Percentiles rank a stretch among this genome's conserved stretches.
Conservation (phyloP, 2,113 vertebrate species). For the Alligator sinensis region DNA sequence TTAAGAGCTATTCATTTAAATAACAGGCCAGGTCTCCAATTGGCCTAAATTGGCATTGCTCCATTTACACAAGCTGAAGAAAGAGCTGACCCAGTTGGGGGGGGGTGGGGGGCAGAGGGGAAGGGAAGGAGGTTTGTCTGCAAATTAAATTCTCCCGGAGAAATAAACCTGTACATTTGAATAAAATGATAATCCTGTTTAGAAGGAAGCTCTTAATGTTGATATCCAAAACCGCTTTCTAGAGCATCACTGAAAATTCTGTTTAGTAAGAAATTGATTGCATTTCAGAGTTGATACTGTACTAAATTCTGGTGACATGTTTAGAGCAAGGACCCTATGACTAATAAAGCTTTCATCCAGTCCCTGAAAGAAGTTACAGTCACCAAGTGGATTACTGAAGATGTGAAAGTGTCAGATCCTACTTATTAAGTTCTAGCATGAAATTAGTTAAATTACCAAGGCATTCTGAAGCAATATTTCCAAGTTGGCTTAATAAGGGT, state of each 20-base stretch:
- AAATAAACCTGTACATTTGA: constrained; percentile 53
- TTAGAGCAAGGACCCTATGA: constrained; percentile 71
- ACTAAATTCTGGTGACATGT: constrained; percentile 72
- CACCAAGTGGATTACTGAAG: constrained; percentile 79
- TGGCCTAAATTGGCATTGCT: neutral
- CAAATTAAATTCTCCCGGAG: constrained; percentile 35
- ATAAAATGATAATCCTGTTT: constrained; percentile 52
- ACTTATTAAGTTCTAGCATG: constrained; percentile 82
- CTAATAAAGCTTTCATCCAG: constrained; percentile 80
- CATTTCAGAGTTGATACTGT: constrained; percentile 55
- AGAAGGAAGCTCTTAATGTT: constrained; percentile 33
- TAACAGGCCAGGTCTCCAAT: neutral
- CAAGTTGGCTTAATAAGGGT: constrained; percentile 74
- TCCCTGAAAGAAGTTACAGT: constrained; percentile 75
- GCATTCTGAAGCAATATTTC: constrained; percentile 80
- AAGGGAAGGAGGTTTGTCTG: neutral
- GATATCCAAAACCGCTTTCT: constrained; percentile 46
- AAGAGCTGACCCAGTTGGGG: neutral
- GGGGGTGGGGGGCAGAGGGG: neutral
- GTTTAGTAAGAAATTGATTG: constrained; percentile 65
- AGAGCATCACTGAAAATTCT: constrained; percentile 47
- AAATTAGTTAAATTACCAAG: constrained; percentile 83
- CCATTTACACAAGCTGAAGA: neutral
- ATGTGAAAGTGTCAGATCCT: constrained; percentile 78
- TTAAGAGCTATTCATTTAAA: constrained; percentile 17